Base-by-base conservation (phyloP, 2,113 vertebrate species). In the Aspiorhynchus laticeps region DNA sequence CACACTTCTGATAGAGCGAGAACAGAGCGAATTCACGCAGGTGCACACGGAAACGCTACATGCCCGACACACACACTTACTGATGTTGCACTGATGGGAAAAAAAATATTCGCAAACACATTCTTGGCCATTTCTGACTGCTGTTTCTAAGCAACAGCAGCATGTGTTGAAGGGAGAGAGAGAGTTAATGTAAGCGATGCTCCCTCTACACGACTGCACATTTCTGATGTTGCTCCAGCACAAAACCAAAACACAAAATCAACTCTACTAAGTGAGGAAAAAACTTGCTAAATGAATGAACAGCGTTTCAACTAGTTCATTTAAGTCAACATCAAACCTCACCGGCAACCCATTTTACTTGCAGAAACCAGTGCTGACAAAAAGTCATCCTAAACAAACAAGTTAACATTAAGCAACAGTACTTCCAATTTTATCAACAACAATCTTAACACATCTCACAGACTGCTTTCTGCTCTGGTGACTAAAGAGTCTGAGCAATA, bases 111-210 rank as follows among this genome's bases (percentile, higher is more conserved):
- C 36, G 79, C 53, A 90, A 92, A 91, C 90, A 91, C 82, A 90
- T 79, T 83, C 88, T 84, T 65, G 91, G 85, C 86, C 81, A 89
- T 81, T 91, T 91, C 89, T 48, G 75, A 90, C 89, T 91, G 71
- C 86, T 90, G 94, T 95, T 93, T 85, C 95, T 91, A 94, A 91
- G 95, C 93, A 95, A 94, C 93, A 87, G 89, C 48, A 53, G 67
- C 24, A 12, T 36, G 85, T 33, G 79, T 33, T 61, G 38, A 56
- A 65, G 28, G 12, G 75, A 19, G 80, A 59, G 48, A n/a, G 24
- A 48, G 63, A n/a, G 28, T 11, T 15, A 19, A 65, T n/a, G 56
- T 43, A 65, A 81, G 56, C n/a, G 21, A 63, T 38, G 31, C 53
- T 80, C 51, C 10, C 59, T 78, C 69, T 36, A 51, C 75, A 8